These are phyloP conservation scores for Lampris megalopsis DNA, from an alignment of 2,113 vertebrate genomes.

Conservation along the genomic window DNA sequence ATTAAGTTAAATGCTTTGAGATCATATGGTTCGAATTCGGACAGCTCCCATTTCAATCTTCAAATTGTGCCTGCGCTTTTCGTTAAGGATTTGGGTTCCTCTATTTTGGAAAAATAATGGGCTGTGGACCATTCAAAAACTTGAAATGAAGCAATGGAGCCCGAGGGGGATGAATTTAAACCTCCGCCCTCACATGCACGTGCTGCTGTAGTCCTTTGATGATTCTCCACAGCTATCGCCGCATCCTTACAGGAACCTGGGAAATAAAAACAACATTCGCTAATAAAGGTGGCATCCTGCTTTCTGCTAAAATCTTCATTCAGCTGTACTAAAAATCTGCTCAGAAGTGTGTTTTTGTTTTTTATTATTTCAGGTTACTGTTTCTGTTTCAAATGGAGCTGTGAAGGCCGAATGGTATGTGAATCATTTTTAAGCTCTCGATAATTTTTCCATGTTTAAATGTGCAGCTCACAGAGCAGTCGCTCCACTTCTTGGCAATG, in stretches of 20 bases:
- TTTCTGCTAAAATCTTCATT: slow-evolving; percentile 36
- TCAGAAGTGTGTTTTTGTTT: slow-evolving; percentile 16
- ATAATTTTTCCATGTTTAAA: neutral
- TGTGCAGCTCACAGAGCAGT: neutral
- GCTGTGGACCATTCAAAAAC: slow-evolving; percentile 64
- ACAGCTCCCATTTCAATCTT: slow-evolving; percentile 76
- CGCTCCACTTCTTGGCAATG: neutral
- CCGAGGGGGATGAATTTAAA: slow-evolving; percentile 57
- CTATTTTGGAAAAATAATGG: slow-evolving; percentile 75
- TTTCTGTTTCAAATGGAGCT: slow-evolving; percentile 45
- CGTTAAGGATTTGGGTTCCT: slow-evolving; percentile 63
- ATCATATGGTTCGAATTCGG: slow-evolving; percentile 80
- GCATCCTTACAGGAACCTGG: slow-evolving; percentile 66
- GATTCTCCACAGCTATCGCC: slow-evolving; percentile 75
- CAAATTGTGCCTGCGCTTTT: slow-evolving; percentile 74
- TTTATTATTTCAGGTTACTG: slow-evolving; percentile 30
- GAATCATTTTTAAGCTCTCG: neutral
- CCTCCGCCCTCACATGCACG: slow-evolving; percentile 63
- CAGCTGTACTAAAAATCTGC: slow-evolving; percentile 34
- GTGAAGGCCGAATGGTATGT: neutral
- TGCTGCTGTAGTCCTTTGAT: slow-evolving; percentile 72
- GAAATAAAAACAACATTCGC: slow-evolving; percentile 69
- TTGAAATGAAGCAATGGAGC: slow-evolving; percentile 56
- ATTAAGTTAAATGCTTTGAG: slow-evolving; percentile 66
- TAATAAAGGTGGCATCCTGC: slow-evolving; percentile 62